Conservation (phyloP, 2,113 vertebrate genomes). For the Rhinichthys klamathensis region DNA sequence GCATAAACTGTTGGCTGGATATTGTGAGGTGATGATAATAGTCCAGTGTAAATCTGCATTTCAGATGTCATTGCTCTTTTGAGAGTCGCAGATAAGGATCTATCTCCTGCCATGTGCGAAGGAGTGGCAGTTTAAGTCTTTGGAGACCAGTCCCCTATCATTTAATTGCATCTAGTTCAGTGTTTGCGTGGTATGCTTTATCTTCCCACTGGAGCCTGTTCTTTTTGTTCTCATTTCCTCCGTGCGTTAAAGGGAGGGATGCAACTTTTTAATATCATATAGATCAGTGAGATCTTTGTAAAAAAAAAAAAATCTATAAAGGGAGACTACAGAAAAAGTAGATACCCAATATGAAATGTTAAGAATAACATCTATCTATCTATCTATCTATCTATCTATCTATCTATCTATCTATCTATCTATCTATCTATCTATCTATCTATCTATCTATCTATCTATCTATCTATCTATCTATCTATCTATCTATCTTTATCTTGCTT, state of each 20-base stretch:
- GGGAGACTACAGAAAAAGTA: slow-evolving; percentile 16
- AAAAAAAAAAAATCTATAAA: neutral
- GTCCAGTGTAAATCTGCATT: slow-evolving; percentile 47
- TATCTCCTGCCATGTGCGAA: slow-evolving; percentile 47
- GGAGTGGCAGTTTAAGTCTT: slow-evolving; percentile 55
- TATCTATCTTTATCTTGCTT: neutral
- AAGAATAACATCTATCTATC: neutral
- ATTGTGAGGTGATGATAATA: slow-evolving; percentile 40
- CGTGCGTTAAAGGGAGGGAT: slow-evolving; percentile 38
- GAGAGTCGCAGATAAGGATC: slow-evolving; percentile 54
- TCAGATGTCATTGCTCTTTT: slow-evolving; percentile 39
- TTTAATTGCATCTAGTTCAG: slow-evolving; percentile 64
- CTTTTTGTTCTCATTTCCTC: slow-evolving; percentile 47
- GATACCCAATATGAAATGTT: neutral
- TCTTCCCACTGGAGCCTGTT: slow-evolving; percentile 46
- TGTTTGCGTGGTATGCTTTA: slow-evolving; percentile 57
- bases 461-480: neutral
- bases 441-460: neutral
- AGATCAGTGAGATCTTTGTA: slow-evolving; percentile 34
- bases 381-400: slow-evolving; percentile 11
- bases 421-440: neutral
- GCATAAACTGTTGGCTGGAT: slow-evolving; percentile 23
- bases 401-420: neutral
- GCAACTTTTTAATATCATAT: slow-evolving; percentile 35
- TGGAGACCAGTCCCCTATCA: slow-evolving; percentile 54